phyloP scores from a whole-genome alignment of 2,113 vertebrate species.

The Stercorarius parasiticus region DNA sequence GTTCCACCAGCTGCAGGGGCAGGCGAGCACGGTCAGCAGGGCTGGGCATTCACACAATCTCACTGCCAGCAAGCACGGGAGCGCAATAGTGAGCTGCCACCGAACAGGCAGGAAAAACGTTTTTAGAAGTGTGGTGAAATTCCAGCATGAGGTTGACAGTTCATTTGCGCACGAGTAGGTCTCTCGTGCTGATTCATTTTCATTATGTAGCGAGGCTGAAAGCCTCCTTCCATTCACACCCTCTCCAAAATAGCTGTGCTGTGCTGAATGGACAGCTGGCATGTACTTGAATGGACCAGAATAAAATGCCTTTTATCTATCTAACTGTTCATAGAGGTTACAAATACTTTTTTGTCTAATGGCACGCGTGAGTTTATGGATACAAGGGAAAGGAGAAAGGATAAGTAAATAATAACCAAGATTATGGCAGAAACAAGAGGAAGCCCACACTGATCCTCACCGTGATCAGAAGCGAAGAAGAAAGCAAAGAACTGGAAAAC shows the following conservation, averaged over 20 bases:
- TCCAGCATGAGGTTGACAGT: background rate
- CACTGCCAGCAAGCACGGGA: accelerated
- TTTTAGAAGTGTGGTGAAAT: background rate
- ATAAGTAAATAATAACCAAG: background rate
- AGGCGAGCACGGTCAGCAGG: background rate
- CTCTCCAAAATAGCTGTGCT: background rate
- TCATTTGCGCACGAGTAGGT: background rate
- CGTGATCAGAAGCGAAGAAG: background rate
- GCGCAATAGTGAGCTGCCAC: background rate
- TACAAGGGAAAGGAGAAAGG: background rate
- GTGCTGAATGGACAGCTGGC: background rate
- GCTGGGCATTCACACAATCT: accelerated
- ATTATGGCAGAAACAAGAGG: background rate
- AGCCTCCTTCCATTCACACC: background rate
- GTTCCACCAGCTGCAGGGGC: background rate
- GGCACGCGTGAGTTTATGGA: background rate
- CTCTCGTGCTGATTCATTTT: background rate
- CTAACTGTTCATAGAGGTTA: background rate
- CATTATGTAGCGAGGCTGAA: background rate
- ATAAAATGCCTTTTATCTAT: background rate
- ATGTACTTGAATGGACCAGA: background rate
- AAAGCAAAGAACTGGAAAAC: background rate
- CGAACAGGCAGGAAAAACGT: background rate
- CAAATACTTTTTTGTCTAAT: background rate
- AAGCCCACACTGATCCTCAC: background rate